Conservation (phyloP, 1,140 invertebrate species). For the honey bee (Apis mellifera) region Amel_HAv3.1 CM009936.2:7361501-7362000, state of each 20-base stretch:
- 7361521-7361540: too few relatives aligned
- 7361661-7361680: neutral
- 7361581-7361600: neutral
- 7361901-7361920: slow-evolving; percentile 64
- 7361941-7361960: slow-evolving; percentile 38
- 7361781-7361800: slow-evolving; percentile 11
- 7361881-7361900: slow-evolving; percentile 75
- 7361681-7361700: neutral
- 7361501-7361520: too few relatives aligned
- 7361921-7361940: slow-evolving; percentile 11
- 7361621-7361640: neutral
- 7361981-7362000: neutral
- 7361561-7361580: neutral
- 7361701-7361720: neutral
- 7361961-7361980: slow-evolving; percentile 14
- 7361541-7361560: neutral
- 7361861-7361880: slow-evolving; percentile 74
- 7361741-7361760: neutral
- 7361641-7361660: neutral
- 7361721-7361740: neutral
- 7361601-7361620: neutral
- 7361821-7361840: slow-evolving; percentile 67
- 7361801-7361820: slow-evolving; percentile 43
- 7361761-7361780: neutral
- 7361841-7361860: slow-evolving; percentile 64